phyloP scores from a whole-genome alignment of 37 sponge, comb jelly and placozoan species.

The Agelas oroides region DNA sequence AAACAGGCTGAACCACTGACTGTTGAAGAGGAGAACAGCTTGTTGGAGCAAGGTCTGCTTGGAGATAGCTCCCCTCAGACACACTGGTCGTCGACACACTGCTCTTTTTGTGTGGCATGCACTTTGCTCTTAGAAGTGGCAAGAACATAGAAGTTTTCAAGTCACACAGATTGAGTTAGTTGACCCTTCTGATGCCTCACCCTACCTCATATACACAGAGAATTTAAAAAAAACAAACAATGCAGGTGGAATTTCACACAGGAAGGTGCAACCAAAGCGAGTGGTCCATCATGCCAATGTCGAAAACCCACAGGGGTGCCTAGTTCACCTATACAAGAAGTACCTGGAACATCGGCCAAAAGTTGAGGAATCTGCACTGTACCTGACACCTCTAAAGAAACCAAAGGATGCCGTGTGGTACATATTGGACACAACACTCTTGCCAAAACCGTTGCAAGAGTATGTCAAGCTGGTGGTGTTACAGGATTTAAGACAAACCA shows the following conservation, averaged over 20 bases:
- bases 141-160: background rate
- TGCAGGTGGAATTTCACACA: background rate
- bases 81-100: background rate
- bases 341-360: background rate
- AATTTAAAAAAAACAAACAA: no score
- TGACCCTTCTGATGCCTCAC: background rate
- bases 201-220: no score
- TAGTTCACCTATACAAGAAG: background rate
- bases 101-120: background rate
- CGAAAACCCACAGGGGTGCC: background rate
- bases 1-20: background rate
- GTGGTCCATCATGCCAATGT: background rate
- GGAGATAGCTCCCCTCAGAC: background rate
- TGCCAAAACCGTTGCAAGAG: background rate
- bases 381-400: background rate
- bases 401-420: slow-evolving; percentile 1
- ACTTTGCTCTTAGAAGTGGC: background rate
- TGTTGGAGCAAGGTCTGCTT: background rate
- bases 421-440: slow-evolving; percentile 20
- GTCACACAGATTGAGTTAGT: background rate
- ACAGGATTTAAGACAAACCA: slow-evolving; percentile 2
- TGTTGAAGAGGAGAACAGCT: background rate
- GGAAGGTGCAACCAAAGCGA: background rate
- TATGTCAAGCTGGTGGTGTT: background rate
- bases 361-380: background rate